Conservation (phyloP, 2,113 vertebrate genomes). For the Leiothrix lutea region DNA sequence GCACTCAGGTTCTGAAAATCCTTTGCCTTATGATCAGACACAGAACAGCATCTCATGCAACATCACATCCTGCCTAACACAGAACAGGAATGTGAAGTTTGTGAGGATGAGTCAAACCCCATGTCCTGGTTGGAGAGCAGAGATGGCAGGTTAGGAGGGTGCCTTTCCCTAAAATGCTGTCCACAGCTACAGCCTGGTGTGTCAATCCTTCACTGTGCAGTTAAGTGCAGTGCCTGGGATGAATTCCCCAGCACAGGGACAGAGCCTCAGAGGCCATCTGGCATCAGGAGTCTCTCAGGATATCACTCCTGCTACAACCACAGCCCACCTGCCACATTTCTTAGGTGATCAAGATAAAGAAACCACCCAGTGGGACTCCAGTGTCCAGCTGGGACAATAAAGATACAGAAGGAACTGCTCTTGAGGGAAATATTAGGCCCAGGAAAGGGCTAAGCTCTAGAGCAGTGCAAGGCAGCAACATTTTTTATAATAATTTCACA, state of each 20-base stretch:
- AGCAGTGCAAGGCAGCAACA: not conserved
- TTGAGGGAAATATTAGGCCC: not conserved
- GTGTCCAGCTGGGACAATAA: not conserved
- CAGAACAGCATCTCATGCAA: not conserved
- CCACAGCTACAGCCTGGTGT: not conserved
- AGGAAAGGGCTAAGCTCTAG: not conserved
- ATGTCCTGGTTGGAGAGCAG: not conserved
- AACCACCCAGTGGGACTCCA: not conserved
- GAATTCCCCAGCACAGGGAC: rapidly evolving
- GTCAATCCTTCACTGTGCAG: not conserved
- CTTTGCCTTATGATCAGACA: not conserved
- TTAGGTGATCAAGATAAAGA: not conserved
- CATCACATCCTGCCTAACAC: not conserved
- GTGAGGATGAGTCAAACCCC: not conserved
- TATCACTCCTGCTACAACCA: not conserved
- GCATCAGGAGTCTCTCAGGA: not conserved
- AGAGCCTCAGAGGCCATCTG: not conserved
- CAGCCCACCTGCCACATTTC: not conserved
- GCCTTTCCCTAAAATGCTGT: not conserved
- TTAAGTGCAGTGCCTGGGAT: not conserved
- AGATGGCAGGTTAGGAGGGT: not conserved
- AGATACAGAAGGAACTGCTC: not conserved
- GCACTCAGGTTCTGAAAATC: not conserved
- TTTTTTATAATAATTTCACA: not conserved
- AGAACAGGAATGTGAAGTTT: not conserved